Conservation (phyloP, 2,797 vertebrate species). For the Channallabes apus region DNA sequence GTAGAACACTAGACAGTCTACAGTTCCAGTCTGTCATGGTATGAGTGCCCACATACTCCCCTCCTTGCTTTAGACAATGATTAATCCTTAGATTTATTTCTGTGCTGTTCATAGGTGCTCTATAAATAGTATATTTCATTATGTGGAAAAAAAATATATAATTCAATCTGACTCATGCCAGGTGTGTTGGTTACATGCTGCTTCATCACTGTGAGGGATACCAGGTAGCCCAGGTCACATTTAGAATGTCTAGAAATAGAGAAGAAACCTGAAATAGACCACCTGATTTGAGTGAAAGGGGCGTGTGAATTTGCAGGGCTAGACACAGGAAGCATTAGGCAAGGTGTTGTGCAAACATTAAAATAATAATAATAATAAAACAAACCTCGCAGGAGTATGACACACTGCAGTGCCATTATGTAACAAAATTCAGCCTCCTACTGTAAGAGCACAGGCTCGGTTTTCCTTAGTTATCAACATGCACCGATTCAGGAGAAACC, state of each 20-base stretch:
- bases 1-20: not conserved
- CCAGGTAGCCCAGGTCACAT: conserved; percentile 52
- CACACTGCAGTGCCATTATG: conserved; percentile 59
- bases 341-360: conserved; percentile 26
- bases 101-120: conserved; percentile 47
- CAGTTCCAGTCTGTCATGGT: conserved; percentile 19
- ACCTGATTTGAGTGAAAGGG: conserved; percentile 51
- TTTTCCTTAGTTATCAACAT: conserved; percentile 42
- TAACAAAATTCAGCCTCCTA: conserved; percentile 58
- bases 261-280: conserved; percentile 41
- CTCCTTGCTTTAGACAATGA: conserved; percentile 43
- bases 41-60: conserved; percentile 34
- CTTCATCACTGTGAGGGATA: conserved; percentile 53
- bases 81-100: conserved; percentile 58
- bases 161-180: conserved; percentile 41
- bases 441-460: conserved; percentile 44
- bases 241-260: conserved; percentile 57
- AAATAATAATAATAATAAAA: conserved; percentile 13
- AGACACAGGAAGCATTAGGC: conserved; percentile 51
- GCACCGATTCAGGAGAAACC: conserved; percentile 21
- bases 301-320: conserved; percentile 42
- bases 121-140: conserved; percentile 55
- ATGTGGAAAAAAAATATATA: conserved; percentile 42
- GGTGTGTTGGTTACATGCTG: conserved; percentile 48
- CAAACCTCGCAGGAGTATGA: conserved; percentile 39